Evolutionary conservation across 2,797 vertebrate genomes (phyloP).

Genomic region (Peromyscus eremicus): DNA sequence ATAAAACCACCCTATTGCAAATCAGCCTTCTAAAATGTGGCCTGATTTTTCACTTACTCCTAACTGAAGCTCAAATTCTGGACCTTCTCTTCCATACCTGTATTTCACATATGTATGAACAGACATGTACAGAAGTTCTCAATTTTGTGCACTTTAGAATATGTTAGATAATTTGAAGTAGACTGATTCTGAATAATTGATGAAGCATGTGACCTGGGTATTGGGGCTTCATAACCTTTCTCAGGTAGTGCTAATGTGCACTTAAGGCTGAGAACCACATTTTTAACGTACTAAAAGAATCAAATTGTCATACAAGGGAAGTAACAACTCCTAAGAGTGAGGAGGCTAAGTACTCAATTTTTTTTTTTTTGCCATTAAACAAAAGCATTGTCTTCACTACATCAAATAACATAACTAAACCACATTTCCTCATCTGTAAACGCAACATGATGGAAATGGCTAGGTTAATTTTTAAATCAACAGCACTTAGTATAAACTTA

Average conservation of each 20-base stretch:
- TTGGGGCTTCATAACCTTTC: not conserved
- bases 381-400: not conserved
- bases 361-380: not conserved
- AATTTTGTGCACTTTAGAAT: not conserved
- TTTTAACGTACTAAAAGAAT: not conserved
- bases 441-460: not conserved
- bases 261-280: not conserved
- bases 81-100: not conserved
- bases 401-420: conserved; percentile 49
- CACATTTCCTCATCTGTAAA: conserved; percentile 28
- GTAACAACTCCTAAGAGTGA: conserved; percentile 24
- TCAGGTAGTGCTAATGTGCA: not conserved
- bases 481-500: not conserved
- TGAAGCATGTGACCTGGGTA: not conserved
- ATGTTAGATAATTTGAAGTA: not conserved
- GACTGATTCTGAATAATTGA: conserved; percentile 14
- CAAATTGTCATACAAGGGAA: not conserved
- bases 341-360: not conserved
- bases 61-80: not conserved
- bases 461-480: conserved; percentile 17
- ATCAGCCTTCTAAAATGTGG: not conserved
- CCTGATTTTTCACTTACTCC: not conserved
- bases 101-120: not conserved
- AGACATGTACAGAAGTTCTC: not conserved
- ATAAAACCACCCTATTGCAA: not conserved